Evolutionary conservation across 2,113 vertebrate species (phyloP), one percentile per base, ranked within the genome.

Genomic region (Saimiri boliviensis): DNA sequence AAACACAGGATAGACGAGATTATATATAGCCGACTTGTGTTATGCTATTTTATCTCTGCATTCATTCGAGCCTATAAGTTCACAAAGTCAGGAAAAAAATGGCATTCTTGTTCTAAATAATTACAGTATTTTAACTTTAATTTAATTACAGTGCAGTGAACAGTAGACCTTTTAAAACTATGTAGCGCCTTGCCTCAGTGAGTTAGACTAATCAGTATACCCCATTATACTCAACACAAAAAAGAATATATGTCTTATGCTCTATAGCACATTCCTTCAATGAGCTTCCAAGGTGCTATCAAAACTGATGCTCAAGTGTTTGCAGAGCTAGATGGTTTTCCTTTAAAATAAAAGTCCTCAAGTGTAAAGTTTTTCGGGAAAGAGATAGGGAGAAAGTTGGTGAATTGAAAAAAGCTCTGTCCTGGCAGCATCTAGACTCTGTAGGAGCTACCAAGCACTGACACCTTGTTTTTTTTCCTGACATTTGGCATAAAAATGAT

Each of bases 71-170:
- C 60, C 92, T 68, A 49, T 84, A 87, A 97, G 97, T 98, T 98
- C 98, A 98, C 71, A 76, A 93, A 98, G 96, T 96, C 97, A 94
- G 92, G 96, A 54, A 89, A 95, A 91, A 98, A 97, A 89, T 76
- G 93, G 82, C 89, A 93, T 74, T 92, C 91, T 63, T 20, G 66
- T 94, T 97, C 96, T 97, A 98, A 98, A 98, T 98, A 98, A 98
- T 98, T 97, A 97, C 95, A 96, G 90, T 89, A 96, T 94, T 97
- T 98, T 97, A 97, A 97, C 96, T 97, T 97, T 98, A 97, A 98
- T 98, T 98, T 98, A 98, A 98, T 98, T 98, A 97, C 5, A 19
- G 97, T 95, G 94, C 97, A 93, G 84, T 95, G 96, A 97, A 94
- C 42, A 83, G 97, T 79, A 97, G 97, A 96, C 97, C 96, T 98